These are phyloP conservation scores for Cerastis rubricosa DNA, from an alignment of 2,888 invertebrate genomes.

Conservation along the genomic window DNA sequence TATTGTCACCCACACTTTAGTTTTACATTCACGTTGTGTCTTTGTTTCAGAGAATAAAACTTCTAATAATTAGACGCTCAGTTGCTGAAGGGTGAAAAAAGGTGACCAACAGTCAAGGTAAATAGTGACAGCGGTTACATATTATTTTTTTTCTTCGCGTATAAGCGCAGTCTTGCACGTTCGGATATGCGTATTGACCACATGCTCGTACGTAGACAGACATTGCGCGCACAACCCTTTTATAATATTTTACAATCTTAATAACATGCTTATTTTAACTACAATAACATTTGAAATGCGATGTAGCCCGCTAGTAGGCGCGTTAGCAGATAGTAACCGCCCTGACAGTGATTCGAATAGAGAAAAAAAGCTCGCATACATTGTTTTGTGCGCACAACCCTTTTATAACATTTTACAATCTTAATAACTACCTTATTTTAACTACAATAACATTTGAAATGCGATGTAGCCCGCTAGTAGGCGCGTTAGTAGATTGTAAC, in stretches of 20 bases:
- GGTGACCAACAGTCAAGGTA: slow-evolving; percentile 13
- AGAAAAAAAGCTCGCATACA: too few species aligned
- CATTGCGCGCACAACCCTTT: too few species aligned
- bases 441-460: background rate
- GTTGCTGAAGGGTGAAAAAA: slow-evolving; percentile 10
- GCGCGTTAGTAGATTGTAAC: background rate
- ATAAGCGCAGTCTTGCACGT: too few species aligned
- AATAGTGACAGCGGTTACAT: background rate
- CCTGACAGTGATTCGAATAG: too few species aligned
- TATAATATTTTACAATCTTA: too few species aligned
- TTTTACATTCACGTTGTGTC: background rate
- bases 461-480: background rate
- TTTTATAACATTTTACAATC: too few species aligned
- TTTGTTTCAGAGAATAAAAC: slow-evolving; percentile 14
- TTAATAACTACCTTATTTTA: too few species aligned
- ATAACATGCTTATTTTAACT: too few species aligned
- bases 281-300: background rate
- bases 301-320: background rate
- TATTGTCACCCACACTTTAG: background rate
- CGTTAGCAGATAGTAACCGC: background rate
- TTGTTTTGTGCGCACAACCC: too few species aligned
- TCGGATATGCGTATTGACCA: too few species aligned
- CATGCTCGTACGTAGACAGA: too few species aligned
- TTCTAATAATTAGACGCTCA: background rate
- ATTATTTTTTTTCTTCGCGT: too few species aligned